Conservation (phyloP, 1,140 invertebrate species). For the Cyclina sinensis region DNA sequence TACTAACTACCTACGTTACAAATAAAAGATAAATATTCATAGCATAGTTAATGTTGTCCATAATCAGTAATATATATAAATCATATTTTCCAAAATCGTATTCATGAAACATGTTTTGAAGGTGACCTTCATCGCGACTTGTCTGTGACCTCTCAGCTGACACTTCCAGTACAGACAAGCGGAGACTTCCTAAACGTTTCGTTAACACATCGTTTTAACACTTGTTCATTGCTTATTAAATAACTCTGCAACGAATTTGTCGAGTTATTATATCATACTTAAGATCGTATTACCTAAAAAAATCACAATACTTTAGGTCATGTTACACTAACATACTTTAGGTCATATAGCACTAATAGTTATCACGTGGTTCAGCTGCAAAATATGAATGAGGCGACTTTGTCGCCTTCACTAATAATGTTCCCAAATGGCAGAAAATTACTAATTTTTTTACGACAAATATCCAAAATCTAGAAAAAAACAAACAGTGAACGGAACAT, state of each 20-base stretch:
- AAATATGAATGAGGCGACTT: too few species aligned
- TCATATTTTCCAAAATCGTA: too few species aligned
- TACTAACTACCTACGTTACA: too few species aligned
- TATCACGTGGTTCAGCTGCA: not conserved
- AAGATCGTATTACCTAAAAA: not conserved
- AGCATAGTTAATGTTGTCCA: too few species aligned
- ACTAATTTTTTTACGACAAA: too few species aligned
- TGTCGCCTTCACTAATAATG: too few species aligned
- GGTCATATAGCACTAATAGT: not conserved
- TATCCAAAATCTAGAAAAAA: too few species aligned
- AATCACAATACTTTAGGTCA: not conserved
- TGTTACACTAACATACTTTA: not conserved
- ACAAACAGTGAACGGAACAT: too few species aligned
- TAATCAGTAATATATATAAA: too few species aligned
- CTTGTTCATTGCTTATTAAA: not conserved
- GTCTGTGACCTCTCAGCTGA: not conserved
- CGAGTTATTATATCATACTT: not conserved
- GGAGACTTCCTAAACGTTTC: slow-evolving; percentile 23
- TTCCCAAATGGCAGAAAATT: too few species aligned
- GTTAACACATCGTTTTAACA: not conserved
- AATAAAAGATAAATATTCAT: too few species aligned
- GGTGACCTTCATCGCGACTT: not conserved
- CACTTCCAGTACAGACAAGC: not conserved
- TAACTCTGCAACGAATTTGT: not conserved
- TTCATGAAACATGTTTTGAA: not conserved